Conservation (phyloP, 2,888 invertebrate genomes). For the Tachina grossa region DNA sequence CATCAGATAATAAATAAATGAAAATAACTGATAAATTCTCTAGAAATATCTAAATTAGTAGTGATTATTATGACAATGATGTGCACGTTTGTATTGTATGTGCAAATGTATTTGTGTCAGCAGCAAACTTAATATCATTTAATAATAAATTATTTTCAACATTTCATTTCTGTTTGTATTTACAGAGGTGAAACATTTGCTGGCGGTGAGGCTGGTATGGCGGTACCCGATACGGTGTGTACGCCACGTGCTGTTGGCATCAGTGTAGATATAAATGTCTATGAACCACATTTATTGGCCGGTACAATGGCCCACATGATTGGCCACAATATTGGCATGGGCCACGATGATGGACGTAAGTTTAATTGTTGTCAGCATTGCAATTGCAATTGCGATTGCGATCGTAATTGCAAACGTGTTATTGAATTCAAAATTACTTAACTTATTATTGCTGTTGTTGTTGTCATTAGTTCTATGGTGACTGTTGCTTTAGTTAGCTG, state of each 20-base stretch:
- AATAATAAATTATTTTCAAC: slow-evolving; percentile 22
- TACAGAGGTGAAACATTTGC: slow-evolving; percentile 91
- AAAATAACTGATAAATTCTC: not conserved
- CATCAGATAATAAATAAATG: slow-evolving; percentile 25
- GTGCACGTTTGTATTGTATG: not conserved
- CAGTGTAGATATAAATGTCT: slow-evolving; percentile 95
- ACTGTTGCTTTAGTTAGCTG: slow-evolving; percentile 24
- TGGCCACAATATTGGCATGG: slow-evolving; percentile 98
- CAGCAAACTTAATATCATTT: not conserved
- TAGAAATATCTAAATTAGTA: slow-evolving; percentile 9
- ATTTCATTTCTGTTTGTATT: slow-evolving; percentile 37
- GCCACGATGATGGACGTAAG: slow-evolving; percentile 95
- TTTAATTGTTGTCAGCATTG: slow-evolving; percentile 72
- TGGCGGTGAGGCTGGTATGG: slow-evolving; percentile 96
- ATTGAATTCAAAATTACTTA: slow-evolving; percentile 59
- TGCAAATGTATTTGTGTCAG: not conserved
- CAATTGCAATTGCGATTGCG: slow-evolving; percentile 10
- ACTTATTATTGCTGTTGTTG: slow-evolving; percentile 39
- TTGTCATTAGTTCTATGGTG: slow-evolving; percentile 33
- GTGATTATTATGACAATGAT: slow-evolving; percentile 9
- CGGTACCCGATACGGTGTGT: slow-evolving; percentile 96
- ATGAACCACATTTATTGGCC: slow-evolving; percentile 97
- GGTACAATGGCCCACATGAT: slow-evolving; percentile 99
- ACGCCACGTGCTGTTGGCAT: slow-evolving; percentile 96
- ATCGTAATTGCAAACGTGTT: slow-evolving; percentile 43